A percentile compares a stretch with the other conserved stretches of the same genome.
Evolutionary conservation across 2,888 invertebrate genomes (phyloP).

Genomic region (Doris montereyensis): DNA sequence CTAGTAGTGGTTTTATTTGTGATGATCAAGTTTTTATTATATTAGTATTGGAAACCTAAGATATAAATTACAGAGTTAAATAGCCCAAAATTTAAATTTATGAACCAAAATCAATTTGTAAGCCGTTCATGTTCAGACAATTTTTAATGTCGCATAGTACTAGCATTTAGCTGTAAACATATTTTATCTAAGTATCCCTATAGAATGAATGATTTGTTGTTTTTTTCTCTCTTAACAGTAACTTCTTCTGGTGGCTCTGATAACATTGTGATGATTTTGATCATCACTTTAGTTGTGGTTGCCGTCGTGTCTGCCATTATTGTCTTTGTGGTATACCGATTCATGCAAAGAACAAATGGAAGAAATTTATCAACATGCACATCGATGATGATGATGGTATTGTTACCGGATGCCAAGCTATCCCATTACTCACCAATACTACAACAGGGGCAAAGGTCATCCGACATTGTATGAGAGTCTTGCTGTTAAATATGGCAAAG

Average conservation of each 20-base stretch:
- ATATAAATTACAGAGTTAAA: too few species aligned
- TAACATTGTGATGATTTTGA: neutral
- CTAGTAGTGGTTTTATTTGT: too few species aligned
- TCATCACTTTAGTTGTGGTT: neutral
- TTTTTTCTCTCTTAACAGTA: neutral
- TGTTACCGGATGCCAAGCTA: constrained; percentile 29
- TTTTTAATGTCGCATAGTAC: too few species aligned
- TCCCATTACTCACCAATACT: constrained; percentile 41
- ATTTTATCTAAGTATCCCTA: neutral
- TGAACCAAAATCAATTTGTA: too few species aligned
- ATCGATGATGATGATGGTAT: constrained; percentile 37
- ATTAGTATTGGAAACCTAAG: too few species aligned
- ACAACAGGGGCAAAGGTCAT: constrained; percentile 39
- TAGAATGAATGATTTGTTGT: neutral
- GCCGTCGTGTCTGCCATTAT: neutral
- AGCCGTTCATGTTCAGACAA: too few species aligned
- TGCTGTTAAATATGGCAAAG: neutral
- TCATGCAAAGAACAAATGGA: constrained; percentile 30
- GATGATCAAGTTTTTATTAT: too few species aligned
- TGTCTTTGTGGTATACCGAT: constrained; percentile 4
- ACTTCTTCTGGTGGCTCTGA: neutral
- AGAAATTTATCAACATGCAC: constrained; percentile 18
- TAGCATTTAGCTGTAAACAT: neutral
- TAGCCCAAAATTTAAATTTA: too few species aligned
- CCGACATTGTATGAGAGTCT: constrained; percentile 1